These are phyloP conservation scores for Eutolmus rufibarbis DNA, from an alignment of 2,888 invertebrate genomes.

Conservation along the genomic window DNA sequence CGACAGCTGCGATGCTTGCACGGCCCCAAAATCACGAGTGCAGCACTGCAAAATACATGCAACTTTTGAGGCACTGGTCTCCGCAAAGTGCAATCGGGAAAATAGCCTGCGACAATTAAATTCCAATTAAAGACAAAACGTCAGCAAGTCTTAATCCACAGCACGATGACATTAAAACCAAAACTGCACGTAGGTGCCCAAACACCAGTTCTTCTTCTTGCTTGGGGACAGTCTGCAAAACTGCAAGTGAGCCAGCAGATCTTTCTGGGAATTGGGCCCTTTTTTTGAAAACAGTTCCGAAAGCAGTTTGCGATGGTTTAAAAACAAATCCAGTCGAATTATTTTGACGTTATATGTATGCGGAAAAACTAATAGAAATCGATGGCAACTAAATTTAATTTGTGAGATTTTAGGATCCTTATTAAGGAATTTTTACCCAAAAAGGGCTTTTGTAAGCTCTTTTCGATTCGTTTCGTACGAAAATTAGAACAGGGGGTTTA, in stretches of 20 bases:
- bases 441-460: too few species aligned
- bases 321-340: too few species aligned
- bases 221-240: background rate
- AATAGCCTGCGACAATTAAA: background rate
- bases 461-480: too few species aligned
- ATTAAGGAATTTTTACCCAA: too few species aligned
- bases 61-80: background rate
- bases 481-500: too few species aligned
- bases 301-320: too few species aligned
- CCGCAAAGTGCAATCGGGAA: background rate
- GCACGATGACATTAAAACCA: background rate
- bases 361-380: too few species aligned
- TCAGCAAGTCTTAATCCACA: conserved; percentile 19
- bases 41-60: background rate
- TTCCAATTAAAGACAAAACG: conserved; percentile 26
- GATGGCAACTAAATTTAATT: too few species aligned
- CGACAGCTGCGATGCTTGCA: conserved; percentile 1
- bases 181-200: background rate
- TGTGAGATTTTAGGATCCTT: too few species aligned
- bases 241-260: too few species aligned
- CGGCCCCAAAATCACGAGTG: background rate
- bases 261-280: background rate
- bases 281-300: background rate
- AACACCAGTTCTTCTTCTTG: background rate
- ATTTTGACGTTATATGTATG: too few species aligned